Percentiles rank a stretch among this genome's conserved stretches.
Conservation (phyloP, 2,797 vertebrate genomes). For the Urocyon cinereoargenteus region DNA sequence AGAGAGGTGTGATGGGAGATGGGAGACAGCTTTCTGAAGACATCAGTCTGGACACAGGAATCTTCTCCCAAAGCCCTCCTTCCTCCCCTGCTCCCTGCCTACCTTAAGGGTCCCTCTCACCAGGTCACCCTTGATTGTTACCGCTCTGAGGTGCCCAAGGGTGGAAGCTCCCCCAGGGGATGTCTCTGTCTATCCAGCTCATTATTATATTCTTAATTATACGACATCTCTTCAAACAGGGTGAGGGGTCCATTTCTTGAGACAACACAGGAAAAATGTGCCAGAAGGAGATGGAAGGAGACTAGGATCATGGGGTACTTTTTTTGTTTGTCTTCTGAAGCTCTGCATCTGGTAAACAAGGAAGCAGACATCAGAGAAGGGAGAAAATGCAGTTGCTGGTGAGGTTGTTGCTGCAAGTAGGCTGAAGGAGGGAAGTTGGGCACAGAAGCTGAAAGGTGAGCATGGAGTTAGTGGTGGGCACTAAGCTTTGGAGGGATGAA, state of each 20-base stretch:
- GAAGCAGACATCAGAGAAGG: neutral
- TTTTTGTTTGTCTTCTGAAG: neutral
- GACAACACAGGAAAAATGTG: neutral
- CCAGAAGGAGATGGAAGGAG: neutral
- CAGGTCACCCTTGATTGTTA: neutral
- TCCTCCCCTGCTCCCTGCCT: neutral
- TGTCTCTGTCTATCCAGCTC: neutral
- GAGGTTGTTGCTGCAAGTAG: neutral
- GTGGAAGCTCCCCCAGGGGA: neutral
- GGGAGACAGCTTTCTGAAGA: neutral
- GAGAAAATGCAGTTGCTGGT: neutral
- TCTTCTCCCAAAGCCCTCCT: neutral
- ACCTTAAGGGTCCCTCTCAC: neutral
- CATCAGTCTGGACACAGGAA: accelerated
- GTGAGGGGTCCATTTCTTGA: neutral
- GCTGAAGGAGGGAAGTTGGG: neutral
- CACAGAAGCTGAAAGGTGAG: neutral
- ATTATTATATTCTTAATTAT: neutral
- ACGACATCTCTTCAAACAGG: neutral
- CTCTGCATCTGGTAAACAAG: neutral
- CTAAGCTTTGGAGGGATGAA: neutral
- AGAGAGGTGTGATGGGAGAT: neutral
- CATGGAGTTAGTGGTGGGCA: neutral
- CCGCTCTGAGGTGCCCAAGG: neutral
- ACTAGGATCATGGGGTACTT: neutral